phyloP scores from a whole-genome alignment of 2,888 invertebrate genomes.

The Alloscopus bannaensis region DNA sequence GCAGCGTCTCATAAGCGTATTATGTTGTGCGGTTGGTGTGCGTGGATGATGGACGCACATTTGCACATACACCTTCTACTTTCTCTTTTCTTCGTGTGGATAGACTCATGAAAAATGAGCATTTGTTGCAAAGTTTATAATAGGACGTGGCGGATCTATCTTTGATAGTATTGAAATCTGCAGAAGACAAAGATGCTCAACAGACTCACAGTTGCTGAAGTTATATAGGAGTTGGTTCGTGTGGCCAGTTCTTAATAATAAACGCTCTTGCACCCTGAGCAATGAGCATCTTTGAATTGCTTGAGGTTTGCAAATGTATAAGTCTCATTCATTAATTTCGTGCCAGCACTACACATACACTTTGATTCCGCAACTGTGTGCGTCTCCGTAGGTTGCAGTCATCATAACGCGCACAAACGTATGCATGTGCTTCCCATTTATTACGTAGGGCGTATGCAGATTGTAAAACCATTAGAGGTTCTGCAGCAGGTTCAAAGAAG shows the following conservation, averaged over 20 bases:
- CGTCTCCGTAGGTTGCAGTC: too few species aligned
- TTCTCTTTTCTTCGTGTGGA: conserved; percentile 49
- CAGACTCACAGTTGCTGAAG: not conserved
- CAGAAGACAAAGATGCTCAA: not conserved
- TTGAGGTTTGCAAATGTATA: too few species aligned
- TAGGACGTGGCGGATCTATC: too few species aligned
- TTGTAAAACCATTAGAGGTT: not conserved
- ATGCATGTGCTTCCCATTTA: not conserved
- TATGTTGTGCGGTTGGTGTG: conserved; percentile 5
- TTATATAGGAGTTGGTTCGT: not conserved
- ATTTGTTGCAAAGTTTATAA: conserved; percentile 18
- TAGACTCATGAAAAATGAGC: conserved; percentile 30
- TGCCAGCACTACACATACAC: too few species aligned
- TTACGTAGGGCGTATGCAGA: not conserved
- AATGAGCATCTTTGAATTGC: too few species aligned
- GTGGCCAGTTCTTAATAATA: too few species aligned
- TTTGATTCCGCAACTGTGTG: too few species aligned
- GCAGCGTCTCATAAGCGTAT: not conserved
- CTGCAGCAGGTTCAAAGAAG: not conserved
- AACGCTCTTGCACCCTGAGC: too few species aligned
- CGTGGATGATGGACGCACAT: conserved; percentile 19
- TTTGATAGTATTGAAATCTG: conserved; percentile 1
- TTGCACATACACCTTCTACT: conserved; percentile 21
- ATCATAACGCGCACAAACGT: not conserved
- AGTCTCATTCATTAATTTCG: too few species aligned